Conservation (phyloP, 2,797 vertebrate genomes). For the Jordanella pulchra region DNA sequence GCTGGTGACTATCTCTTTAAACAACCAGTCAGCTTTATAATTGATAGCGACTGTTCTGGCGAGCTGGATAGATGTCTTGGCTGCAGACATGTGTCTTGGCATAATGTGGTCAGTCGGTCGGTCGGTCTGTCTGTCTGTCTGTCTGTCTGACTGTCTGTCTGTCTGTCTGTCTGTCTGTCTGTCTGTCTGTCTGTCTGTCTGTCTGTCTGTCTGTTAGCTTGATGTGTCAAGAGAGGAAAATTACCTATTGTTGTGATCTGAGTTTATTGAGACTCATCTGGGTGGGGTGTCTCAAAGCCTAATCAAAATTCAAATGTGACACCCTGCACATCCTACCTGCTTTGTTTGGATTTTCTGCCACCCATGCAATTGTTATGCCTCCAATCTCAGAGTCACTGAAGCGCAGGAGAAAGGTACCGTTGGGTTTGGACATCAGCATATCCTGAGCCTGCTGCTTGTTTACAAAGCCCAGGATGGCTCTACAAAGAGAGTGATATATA, state of each 20-base stretch:
- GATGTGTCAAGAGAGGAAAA: no score
- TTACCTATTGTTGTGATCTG: no score
- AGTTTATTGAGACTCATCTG: background rate
- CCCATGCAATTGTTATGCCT: conserved; percentile 98
- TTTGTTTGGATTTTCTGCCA: conserved; percentile 87
- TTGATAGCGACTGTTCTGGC: background rate
- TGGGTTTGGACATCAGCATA: conserved; percentile 96
- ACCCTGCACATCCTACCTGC: conserved; percentile 67
- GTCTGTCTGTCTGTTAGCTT: no score
- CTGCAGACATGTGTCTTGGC: background rate
- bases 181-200: no score
- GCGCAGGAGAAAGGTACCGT: conserved; percentile 94
- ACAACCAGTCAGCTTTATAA: background rate
- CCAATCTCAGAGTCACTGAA: conserved; percentile 98
- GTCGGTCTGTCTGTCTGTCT: no score
- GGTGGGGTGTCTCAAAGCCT: background rate
- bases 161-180: no score
- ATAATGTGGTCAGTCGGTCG: background rate
- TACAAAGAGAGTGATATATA: conserved; percentile 53
- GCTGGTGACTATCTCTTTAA: background rate
- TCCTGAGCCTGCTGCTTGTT: conserved; percentile 98
- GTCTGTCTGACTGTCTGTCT: no score
- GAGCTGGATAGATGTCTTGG: background rate
- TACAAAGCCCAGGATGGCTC: conserved; percentile 95
- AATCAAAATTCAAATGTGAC: background rate